Evolutionary conservation across 1,140 invertebrate species (phyloP).

Genomic region (Pristionchus pacificus): DNA sequence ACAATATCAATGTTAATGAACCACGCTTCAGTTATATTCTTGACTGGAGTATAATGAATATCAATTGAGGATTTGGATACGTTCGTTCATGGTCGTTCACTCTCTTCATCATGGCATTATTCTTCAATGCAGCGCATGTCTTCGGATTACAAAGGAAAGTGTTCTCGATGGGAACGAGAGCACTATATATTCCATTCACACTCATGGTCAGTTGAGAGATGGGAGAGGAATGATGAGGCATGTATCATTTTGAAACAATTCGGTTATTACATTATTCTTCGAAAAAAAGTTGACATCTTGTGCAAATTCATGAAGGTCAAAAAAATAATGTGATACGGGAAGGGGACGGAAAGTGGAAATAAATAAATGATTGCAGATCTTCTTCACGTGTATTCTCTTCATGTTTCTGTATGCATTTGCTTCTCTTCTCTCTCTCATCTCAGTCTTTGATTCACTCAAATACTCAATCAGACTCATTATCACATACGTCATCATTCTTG

Average conservation of each 20-base stretch:
- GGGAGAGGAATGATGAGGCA: no score
- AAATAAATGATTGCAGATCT: conserved; percentile 1
- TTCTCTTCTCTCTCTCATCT: conserved; percentile 9
- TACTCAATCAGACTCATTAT: conserved; percentile 2
- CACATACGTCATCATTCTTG: conserved; percentile 3
- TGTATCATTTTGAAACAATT: no score
- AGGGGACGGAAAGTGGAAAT: neutral
- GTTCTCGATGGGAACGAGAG: neutral
- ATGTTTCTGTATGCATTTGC: conserved; percentile 7
- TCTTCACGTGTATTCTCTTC: neutral
- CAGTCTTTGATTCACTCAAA: conserved; percentile 6
- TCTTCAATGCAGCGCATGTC: conserved; percentile 3
- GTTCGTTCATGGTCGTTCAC: neutral
- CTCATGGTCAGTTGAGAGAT: neutral
- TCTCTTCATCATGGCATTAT: neutral
- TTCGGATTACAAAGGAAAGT: conserved; percentile 5
- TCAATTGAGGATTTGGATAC: neutral
- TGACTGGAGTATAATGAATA: neutral
- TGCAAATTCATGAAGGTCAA: no score
- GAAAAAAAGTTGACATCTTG: no score
- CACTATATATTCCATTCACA: conserved; percentile 8
- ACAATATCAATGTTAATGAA: neutral
- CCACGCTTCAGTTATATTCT: neutral
- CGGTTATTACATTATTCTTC: no score
- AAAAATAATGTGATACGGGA: neutral